A percentile compares a stretch with the other conserved stretches of the same genome.
phyloP scores from a whole-genome alignment of 2,113 vertebrate genomes.

The Callopanchax toddi region DNA sequence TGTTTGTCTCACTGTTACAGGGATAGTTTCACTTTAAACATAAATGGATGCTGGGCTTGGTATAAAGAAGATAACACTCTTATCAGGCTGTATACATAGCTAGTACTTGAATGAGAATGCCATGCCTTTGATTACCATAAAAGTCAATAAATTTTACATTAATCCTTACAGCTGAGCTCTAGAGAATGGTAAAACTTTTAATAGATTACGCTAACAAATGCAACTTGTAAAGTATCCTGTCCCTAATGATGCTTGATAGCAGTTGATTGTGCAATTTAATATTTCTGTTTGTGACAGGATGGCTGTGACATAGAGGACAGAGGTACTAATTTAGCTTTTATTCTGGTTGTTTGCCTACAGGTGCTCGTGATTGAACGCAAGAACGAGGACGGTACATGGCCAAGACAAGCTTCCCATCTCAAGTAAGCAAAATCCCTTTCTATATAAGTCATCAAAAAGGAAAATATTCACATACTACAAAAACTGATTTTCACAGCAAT shows the following conservation, averaged over 20 bases:
- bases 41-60: neutral
- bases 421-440: slow-evolving; percentile 80
- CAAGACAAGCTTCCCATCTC: slow-evolving; percentile 85
- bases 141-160: neutral
- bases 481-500: neutral
- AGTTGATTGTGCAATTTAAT: neutral
- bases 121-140: no score
- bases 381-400: slow-evolving; percentile 96
- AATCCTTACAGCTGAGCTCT: neutral
- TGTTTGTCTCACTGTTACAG: neutral
- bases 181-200: neutral
- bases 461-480: no score
- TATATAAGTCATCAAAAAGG: neutral
- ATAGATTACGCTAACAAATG: neutral
- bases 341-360: slow-evolving; percentile 73
- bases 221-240: neutral
- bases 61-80: neutral
- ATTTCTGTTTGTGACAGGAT: slow-evolving; percentile 9
- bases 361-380: slow-evolving; percentile 94
- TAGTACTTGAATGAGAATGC: no score
- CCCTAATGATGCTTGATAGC: neutral
- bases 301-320: slow-evolving; percentile 15
- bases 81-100: no score
- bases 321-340: slow-evolving; percentile 21
- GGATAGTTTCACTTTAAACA: neutral